These are phyloP conservation scores for Chrysopilus asiliformis DNA, from an alignment of 2,888 invertebrate genomes.

Conservation along the genomic window DNA sequence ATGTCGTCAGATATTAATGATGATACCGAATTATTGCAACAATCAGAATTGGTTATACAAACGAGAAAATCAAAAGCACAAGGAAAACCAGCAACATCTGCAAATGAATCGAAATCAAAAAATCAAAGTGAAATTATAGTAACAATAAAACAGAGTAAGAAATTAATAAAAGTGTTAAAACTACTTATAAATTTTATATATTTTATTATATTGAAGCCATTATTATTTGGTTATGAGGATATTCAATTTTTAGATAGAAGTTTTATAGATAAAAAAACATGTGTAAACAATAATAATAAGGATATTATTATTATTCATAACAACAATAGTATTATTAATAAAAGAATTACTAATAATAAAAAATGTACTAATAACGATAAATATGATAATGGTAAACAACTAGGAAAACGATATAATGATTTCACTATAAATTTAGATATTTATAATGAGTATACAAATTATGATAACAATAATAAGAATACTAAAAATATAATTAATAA, in stretches of 20 bases:
- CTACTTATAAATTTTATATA: constrained; percentile 11
- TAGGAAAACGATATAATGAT: background rate
- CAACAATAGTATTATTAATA: constrained; percentile 4
- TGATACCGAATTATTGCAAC: no score
- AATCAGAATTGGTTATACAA: no score
- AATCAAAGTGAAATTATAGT: constrained; percentile 4
- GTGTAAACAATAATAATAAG: constrained; percentile 4
- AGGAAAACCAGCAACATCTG: constrained; percentile 1
- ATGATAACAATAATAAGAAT: no score
- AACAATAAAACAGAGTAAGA: constrained; percentile 4
- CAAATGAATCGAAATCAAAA: background rate
- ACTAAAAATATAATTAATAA: no score
- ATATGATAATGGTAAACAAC: background rate
- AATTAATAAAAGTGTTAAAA: constrained; percentile 6
- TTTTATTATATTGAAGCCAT: constrained; percentile 10
- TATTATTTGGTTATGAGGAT: constrained; percentile 10
- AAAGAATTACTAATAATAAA: constrained; percentile 4
- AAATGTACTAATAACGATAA: constrained; percentile 1
- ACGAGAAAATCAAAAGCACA: no score
- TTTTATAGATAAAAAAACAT: constrained; percentile 12
- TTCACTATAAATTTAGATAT: background rate
- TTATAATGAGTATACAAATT: no score
- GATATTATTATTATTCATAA: constrained; percentile 4
- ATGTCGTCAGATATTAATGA: no score
- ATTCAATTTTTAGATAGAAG: constrained; percentile 14